Evolutionary conservation across 1,140 invertebrate species (phyloP), one percentile per base, ranked within the genome.

Genomic region (Acromyrmex charruanus): DNA sequence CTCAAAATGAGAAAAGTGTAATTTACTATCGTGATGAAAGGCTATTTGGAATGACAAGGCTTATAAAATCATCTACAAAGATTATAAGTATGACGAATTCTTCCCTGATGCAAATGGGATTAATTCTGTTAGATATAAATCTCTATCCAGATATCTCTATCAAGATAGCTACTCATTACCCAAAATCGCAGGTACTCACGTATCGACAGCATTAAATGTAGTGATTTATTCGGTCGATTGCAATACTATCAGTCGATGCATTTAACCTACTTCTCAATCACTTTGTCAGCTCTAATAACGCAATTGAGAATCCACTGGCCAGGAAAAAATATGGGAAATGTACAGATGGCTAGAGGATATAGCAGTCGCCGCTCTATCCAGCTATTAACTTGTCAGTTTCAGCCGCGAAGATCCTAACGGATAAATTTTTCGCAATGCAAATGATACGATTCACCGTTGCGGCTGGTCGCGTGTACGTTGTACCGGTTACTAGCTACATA

Each of bases 401-500:
- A 58, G 55, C 51, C 69, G 68, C 68, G 69, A 61, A 72, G 44
- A 75, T 84, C 58, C 39, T 74, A 59, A 71, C 71, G 69, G 55
- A 81, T 81, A 58, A 84, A 74, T 84, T 84, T 84, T 75, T 74
- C 80, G 80, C 80, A 61, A 84, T 75, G 80, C 80, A 84, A 84
- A 84, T 74, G 68, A 84, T 84, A 84, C 80, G 80, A 84, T 74
- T 84, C 69, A 84, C 55, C 80, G 69, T 61, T 74, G 80, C 80
- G 21, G 49, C 55, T 31, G 44, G 80, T 84, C 80, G 80, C 71
- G 80, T 75, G 80, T 75, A 74, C 28, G 80, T 74, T 74, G 61
- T 31, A 82, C 80, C 80, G 68, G 68, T 82, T 82, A 84, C 69
- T 75, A 75, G 69, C 12, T 14, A 21, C 61, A 25, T 82, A 82